Conservation (phyloP, 2,797 vertebrate species). For the Spinus pinus region DNA sequence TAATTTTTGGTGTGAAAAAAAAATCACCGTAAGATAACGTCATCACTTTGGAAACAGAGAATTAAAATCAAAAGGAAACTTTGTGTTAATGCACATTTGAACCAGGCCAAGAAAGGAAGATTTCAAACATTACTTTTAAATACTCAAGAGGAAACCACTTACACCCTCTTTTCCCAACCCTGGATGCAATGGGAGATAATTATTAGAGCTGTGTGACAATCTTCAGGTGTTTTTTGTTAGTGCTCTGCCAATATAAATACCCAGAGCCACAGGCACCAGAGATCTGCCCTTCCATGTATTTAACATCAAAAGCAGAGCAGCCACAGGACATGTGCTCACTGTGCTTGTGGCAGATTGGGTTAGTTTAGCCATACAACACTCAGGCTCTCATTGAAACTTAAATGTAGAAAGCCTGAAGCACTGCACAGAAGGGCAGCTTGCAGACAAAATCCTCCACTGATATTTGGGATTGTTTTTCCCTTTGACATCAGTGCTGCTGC, state of each 20-base stretch:
- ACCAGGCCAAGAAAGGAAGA: conserved; percentile 61
- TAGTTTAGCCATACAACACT: background rate
- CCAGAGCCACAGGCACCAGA: background rate
- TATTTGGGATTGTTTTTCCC: background rate
- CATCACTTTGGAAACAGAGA: background rate
- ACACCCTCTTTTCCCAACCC: background rate
- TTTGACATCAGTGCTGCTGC: background rate
- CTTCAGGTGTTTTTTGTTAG: background rate
- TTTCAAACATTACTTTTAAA: background rate
- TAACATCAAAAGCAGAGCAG: background rate
- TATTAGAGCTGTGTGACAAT: conserved; percentile 45
- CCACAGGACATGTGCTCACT: background rate
- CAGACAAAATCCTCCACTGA: background rate
- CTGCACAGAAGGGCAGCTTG: background rate
- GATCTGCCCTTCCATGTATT: background rate
- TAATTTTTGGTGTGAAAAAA: background rate
- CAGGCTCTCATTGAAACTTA: background rate
- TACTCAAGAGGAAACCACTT: background rate
- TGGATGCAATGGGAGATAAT: conserved; percentile 19
- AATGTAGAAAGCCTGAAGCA: background rate
- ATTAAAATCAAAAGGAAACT: background rate
- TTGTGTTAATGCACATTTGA: conserved; percentile 62
- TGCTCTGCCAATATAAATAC: background rate
- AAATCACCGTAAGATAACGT: background rate
- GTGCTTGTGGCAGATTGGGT: background rate